A percentile compares a stretch with the other conserved stretches of the same genome.
Conservation (phyloP, 2,113 vertebrate genomes). For the Rhea pennata region DNA sequence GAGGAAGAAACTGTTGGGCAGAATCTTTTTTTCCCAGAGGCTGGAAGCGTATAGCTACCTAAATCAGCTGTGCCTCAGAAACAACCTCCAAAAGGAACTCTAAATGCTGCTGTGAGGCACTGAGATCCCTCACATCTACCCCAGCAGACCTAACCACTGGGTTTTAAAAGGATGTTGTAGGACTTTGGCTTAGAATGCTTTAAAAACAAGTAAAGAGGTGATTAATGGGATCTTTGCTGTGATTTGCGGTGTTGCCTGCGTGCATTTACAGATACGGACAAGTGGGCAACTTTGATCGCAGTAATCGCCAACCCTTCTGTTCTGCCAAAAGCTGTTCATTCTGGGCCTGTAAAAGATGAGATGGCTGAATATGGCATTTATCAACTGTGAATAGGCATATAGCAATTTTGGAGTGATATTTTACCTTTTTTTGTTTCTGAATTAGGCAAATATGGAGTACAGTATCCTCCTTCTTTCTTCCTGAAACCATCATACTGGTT, state of each 20-base stretch:
- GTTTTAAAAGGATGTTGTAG: not conserved
- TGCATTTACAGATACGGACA: fast-evolving
- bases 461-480: slow-evolving; percentile 82
- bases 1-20: not conserved
- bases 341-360: fast-evolving
- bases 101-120: not conserved
- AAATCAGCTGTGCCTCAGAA: not conserved
- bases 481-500: slow-evolving; percentile 86
- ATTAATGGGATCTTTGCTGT: not conserved
- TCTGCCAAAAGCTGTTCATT: fast-evolving
- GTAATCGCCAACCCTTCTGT: fast-evolving
- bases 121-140: not conserved
- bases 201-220: not conserved
- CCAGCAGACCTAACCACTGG: not conserved
- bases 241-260: not conserved
- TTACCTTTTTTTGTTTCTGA: not conserved
- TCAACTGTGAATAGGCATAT: fast-evolving
- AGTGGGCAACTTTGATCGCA: not conserved
- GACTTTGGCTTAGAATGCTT: not conserved
- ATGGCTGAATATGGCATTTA: fast-evolving
- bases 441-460: slow-evolving; percentile 83
- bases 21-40: not conserved
- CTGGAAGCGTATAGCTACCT: not conserved
- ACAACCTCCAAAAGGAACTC: not conserved
- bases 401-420: not conserved